Base-by-base conservation (phyloP, 2,113 vertebrate species). In the Carassius carassius region DNA sequence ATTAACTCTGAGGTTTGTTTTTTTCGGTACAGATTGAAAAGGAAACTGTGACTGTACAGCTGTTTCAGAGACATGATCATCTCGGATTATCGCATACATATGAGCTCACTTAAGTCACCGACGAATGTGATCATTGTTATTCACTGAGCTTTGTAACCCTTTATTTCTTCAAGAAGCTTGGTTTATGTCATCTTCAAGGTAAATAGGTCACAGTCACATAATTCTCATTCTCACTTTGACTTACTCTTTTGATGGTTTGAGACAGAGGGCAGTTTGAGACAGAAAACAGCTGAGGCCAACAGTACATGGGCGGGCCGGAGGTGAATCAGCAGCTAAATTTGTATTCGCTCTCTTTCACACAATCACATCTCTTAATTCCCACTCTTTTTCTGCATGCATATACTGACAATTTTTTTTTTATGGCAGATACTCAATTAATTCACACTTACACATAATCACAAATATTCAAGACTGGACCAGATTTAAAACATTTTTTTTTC, bases 291-390 rank as follows among this genome's bases (percentile, higher is more conserved):
- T 69, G 72, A 29, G 32, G 56, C 47, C 32, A 60, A 11, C 51
- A 8, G 62, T 77, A 62, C 9, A 17, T 21, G 77, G 47, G 73
- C 54, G 13, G 51, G 23, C 73, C 25, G 63, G 63, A 78, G 63
- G 65, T 70, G 65, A 86, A 60, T 78, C 74, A 70, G 56, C 70
- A 13, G 32, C 79, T 69, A 84, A 77, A 81, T 74, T 84, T 69
- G n/a, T 63, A 3, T 12, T 80, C 7, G 2, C 9, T 81, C 37
- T 10, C 37, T 14, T 4, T 67, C 29, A 54, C 41, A 77, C 14
- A 16, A 70, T 12, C 44, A 19, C 11, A 58, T 23, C 3, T 1
- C 51, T 29, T 17, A n/a, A 21, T 82, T 72, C 78, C 56, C 17
- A 10, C 41, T 47, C 67, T 78, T 58, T 41, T 41, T 32, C 2